Evolutionary conservation across 1,140 invertebrate genomes (phyloP).

Genomic region (Ctenoplectra terminalis): DNA sequence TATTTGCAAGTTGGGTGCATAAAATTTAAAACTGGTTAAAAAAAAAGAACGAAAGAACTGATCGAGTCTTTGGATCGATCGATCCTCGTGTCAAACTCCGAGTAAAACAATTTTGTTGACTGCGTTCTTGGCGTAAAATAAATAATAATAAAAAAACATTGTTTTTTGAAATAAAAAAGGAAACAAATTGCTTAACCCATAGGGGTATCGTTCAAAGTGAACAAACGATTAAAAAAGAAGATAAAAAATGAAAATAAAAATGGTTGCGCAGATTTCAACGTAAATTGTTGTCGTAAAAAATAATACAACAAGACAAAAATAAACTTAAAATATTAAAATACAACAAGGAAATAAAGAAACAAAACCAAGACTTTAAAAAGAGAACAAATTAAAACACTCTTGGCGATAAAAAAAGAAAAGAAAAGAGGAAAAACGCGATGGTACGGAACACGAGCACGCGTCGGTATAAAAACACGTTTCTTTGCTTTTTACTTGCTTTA

Average conservation of each 20-base stretch:
- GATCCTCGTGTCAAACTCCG: neutral
- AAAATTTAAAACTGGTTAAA: neutral
- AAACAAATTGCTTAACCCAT: neutral
- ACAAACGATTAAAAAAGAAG: neutral
- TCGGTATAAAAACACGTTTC: conserved; percentile 40
- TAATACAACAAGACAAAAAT: neutral
- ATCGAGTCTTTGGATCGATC: conserved; percentile 3
- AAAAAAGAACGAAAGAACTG: neutral
- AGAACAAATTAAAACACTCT: neutral
- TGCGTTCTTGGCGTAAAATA: neutral
- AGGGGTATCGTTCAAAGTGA: neutral
- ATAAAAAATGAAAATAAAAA: neutral
- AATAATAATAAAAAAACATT: too few species aligned
- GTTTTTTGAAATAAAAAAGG: neutral
- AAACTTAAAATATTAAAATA: neutral
- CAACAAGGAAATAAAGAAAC: neutral
- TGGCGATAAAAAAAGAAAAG: neutral
- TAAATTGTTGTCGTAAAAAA: too few species aligned
- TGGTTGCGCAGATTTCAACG: neutral
- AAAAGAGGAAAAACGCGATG: neutral
- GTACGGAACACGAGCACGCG: neutral
- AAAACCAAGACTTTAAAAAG: neutral
- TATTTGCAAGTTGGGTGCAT: neutral
- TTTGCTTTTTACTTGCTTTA: conserved; percentile 31
- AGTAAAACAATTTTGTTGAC: neutral